These are phyloP conservation scores for Apostichopus japonicus DNA, from an alignment of 35 echinoderm and acorn worm species.

Conservation along the genomic window DNA sequence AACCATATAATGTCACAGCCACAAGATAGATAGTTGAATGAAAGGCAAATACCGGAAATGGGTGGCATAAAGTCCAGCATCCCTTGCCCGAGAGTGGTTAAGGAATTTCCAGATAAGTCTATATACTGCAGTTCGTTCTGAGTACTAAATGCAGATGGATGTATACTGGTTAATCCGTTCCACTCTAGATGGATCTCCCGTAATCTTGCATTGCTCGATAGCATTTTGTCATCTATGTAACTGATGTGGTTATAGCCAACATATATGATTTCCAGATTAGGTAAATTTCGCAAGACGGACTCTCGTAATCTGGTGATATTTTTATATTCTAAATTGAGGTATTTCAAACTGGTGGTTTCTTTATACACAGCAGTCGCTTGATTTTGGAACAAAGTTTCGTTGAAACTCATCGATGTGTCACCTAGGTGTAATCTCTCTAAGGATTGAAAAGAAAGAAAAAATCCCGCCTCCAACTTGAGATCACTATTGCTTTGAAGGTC, in stretches of 20 bases:
- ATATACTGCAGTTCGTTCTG: neutral
- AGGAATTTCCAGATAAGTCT: neutral
- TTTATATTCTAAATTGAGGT: neutral
- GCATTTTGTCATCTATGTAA: neutral
- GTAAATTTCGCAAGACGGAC: neutral
- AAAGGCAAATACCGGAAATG: neutral
- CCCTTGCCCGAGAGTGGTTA: neutral
- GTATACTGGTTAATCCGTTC: neutral
- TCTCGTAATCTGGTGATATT: neutral
- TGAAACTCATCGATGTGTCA: neutral
- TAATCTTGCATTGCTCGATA: neutral
- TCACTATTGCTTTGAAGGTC: neutral
- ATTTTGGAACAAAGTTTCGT: neutral
- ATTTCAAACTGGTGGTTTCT: neutral
- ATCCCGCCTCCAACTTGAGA: neutral
- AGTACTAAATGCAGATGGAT: neutral
- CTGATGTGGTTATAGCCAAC: neutral
- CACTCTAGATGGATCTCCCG: neutral
- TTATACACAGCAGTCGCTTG: neutral
- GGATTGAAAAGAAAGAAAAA: neutral
- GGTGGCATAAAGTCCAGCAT: neutral
- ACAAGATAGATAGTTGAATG: neutral
- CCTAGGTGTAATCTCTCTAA: neutral
- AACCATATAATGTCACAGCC: neutral
- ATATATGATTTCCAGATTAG: neutral